Base-by-base conservation (phyloP, 2,797 vertebrate species). In the Oceanodroma leucorhoa region DNA sequence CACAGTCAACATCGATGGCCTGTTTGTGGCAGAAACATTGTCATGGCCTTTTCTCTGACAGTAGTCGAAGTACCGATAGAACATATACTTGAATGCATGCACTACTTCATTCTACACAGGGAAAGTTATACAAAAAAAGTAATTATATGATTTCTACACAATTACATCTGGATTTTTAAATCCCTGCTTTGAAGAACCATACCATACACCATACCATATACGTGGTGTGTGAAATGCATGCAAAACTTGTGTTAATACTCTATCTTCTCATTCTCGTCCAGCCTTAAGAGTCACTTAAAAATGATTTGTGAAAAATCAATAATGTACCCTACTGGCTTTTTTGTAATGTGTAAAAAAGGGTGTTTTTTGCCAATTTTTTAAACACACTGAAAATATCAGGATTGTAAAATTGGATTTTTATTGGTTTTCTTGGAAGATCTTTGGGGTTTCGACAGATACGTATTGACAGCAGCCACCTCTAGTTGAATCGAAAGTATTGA, bases 391-490 rank as follows among this genome's bases (percentile, higher is more conserved):
- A 94, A 95, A 91, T 92, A 94, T 36, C 80, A 94, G 70, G 73
- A 94, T 79, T 89, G 51, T 94, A 84, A 95, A 94, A 95, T 80
- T 19, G 83, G 77, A 82, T 94, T 93, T 89, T 89, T 87, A 90
- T 91, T 73, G 85, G 88, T 95, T 91, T 93, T 94, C 58, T 62
- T 89, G 57, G 66, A 82, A 84, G 83, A 95, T 93, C 80, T 93
- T 93, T 84, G 72, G 43, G 45, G 53, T 93, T 94, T 94, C 2
- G 2, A 84, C 64, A 72, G 80, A 64, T 84, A 38, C 2, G 21
- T 87, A 93, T 96, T 91, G 95, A 94, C 91, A 91, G 66, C 53
- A 91, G 48, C 64, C 70, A 82, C 83, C 58, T 90, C 67, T 46
- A 71, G 69, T 27, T 90, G 88, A 94, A 94, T 91, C 43, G 9